Percentiles rank a stretch among this genome's conserved stretches.
Evolutionary conservation across 1,140 invertebrate genomes (phyloP).

Genomic region (Subanguina moxae): DNA sequence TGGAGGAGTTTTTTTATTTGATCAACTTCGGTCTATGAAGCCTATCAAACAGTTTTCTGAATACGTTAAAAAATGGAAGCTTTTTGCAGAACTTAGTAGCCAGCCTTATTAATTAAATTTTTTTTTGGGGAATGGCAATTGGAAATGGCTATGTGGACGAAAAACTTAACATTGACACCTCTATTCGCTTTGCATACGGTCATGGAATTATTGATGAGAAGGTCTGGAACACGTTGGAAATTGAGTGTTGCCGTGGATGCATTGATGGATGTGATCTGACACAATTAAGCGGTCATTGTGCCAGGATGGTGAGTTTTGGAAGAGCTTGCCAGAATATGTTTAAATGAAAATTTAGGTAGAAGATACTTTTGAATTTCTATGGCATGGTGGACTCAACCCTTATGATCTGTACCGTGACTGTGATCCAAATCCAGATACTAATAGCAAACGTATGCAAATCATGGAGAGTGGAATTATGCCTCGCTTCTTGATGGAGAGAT

Average conservation of each 20-base stretch:
- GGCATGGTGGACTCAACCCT: slow-evolving; percentile 56
- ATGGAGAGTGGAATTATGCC: slow-evolving; percentile 45
- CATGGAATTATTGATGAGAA: slow-evolving; percentile 59
- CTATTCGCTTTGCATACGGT: slow-evolving; percentile 56
- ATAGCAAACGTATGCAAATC: slow-evolving; percentile 39
- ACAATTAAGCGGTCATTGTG: slow-evolving; percentile 51
- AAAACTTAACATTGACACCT: slow-evolving; percentile 59
- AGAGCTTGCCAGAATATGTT: slow-evolving; percentile 13
- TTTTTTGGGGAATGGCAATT: slow-evolving; percentile 56
- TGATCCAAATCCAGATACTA: slow-evolving; percentile 55
- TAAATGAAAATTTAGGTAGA: slow-evolving; percentile 35
- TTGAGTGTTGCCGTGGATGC: slow-evolving; percentile 49
- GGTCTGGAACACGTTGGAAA: slow-evolving; percentile 52
- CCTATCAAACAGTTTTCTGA: no score
- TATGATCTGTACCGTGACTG: slow-evolving; percentile 58
- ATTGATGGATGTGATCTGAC: slow-evolving; percentile 54
- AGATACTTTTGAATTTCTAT: slow-evolving; percentile 59
- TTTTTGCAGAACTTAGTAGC: no score
- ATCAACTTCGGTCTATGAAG: no score
- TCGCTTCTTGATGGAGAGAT: slow-evolving; percentile 16
- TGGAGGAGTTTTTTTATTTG: no score
- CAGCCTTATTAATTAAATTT: slow-evolving; percentile 10
- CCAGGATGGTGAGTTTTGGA: slow-evolving; percentile 21
- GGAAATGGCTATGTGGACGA: slow-evolving; percentile 59
- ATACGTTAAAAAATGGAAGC: no score